Conservation (phyloP, 1,140 invertebrate species). For the Ceratina japonica region DNA sequence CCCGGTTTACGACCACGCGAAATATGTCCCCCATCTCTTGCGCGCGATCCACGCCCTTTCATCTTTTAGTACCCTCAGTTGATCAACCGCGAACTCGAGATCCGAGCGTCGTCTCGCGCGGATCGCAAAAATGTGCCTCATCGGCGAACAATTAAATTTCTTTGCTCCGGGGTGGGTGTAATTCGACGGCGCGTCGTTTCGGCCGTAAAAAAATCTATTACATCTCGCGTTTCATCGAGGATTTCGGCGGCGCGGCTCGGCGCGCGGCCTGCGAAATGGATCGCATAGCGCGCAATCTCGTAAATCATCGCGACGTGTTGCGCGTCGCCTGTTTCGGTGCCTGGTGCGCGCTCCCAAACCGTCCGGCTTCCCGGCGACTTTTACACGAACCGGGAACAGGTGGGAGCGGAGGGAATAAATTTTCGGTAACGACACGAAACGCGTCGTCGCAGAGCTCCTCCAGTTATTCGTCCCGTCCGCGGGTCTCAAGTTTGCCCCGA, state of each 20-base stretch:
- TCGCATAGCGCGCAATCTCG: slow-evolving; percentile 27
- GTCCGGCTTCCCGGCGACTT: slow-evolving; percentile 10
- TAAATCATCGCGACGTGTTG: slow-evolving; percentile 39
- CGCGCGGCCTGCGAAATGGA: slow-evolving; percentile 2
- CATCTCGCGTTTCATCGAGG: not conserved
- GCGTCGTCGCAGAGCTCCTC: not conserved
- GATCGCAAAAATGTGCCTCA: too few relatives aligned
- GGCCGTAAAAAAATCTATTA: not conserved
- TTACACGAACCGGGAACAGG: slow-evolving; percentile 1
- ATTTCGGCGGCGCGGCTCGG: not conserved
- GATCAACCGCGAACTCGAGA: too few relatives aligned
- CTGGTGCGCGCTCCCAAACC: not conserved
- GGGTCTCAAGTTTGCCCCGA: not conserved
- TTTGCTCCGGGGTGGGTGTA: not conserved
- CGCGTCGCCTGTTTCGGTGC: not conserved
- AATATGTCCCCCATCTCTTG: slow-evolving; percentile 42
- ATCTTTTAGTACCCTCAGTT: not conserved
- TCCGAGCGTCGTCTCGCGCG: too few relatives aligned
- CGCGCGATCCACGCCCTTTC: not conserved
- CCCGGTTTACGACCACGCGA: slow-evolving; percentile 39
- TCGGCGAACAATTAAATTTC: not conserved
- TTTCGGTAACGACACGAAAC: slow-evolving; percentile 21
- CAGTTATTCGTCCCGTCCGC: slow-evolving; percentile 3
- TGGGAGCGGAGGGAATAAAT: slow-evolving; percentile 13
- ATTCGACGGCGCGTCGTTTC: not conserved